Conservation (phyloP, 2,888 invertebrate species). For the Ernsta delagoae region DNA sequence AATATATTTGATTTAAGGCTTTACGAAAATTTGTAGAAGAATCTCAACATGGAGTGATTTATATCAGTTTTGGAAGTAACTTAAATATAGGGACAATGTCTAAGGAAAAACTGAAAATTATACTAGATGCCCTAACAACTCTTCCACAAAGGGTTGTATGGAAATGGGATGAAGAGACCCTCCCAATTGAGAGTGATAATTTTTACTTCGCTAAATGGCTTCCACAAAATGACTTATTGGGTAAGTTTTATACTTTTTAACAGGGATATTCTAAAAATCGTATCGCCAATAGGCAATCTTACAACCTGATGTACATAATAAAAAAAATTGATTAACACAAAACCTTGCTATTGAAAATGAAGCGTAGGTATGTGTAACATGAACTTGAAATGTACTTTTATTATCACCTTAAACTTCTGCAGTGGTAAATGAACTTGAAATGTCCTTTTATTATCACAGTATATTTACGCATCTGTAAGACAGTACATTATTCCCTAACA, state of each 20-base stretch:
- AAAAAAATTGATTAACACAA: no score
- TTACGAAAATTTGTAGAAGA: constrained; percentile 6
- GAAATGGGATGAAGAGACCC: constrained; percentile 85
- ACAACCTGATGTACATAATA: no score
- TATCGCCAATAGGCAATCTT: no score
- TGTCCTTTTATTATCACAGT: no score
- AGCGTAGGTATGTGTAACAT: no score
- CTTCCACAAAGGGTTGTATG: constrained; percentile 89
- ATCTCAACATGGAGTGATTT: not conserved
- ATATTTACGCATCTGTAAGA: no score
- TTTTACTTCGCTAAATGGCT: constrained; percentile 1
- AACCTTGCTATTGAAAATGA: no score
- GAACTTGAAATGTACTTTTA: no score
- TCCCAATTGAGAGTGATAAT: not conserved
- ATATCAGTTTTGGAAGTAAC: constrained; percentile 1
- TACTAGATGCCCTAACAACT: constrained; percentile 85
- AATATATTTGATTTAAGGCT: not conserved
- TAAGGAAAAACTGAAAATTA: constrained; percentile 76
- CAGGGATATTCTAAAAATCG: not conserved
- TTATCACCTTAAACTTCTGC: no score
- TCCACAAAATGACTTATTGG: constrained; percentile 3
- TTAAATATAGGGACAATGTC: not conserved
- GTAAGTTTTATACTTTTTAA: not conserved
- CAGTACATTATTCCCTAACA: no score
- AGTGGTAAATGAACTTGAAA: no score